These are phyloP conservation scores for Riptortus pedestris DNA, from an alignment of 1,140 invertebrate species.

Conservation along the genomic window DNA sequence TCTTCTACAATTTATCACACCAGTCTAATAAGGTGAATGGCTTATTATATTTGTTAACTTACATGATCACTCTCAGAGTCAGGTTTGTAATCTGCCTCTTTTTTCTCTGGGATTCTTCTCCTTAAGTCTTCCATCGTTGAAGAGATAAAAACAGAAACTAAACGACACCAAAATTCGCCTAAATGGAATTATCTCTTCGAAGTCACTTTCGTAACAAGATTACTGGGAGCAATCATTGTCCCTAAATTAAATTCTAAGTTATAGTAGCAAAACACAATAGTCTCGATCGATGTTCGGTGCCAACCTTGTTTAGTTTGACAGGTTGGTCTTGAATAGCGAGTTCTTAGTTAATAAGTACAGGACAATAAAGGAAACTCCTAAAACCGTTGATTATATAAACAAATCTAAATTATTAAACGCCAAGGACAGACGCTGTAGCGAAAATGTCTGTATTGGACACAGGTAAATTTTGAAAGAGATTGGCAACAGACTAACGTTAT, in stretches of 20 bases:
- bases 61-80: conserved; percentile 2
- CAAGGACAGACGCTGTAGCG: no score
- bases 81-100: conserved; percentile 4
- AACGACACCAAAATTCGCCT: background rate
- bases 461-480: no score
- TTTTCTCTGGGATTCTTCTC: conserved; percentile 11
- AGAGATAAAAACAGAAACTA: background rate
- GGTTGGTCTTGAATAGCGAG: no score
- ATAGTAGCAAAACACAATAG: background rate
- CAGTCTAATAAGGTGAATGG: no score
- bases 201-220: background rate
- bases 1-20: no score
- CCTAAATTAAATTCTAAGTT: background rate
- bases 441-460: no score
- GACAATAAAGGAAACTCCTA: no score
- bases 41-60: background rate
- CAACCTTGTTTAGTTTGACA: no score
- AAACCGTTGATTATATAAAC: no score
- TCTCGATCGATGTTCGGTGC: conserved; percentile 4
- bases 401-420: no score
- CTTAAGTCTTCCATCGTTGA: conserved; percentile 13
- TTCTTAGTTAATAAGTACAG: no score
- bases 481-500: no score
- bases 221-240: background rate
- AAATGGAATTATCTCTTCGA: background rate